phyloP scores from a whole-genome alignment of 2,797 vertebrate species.

The Lepilemur septentrionalis region DNA sequence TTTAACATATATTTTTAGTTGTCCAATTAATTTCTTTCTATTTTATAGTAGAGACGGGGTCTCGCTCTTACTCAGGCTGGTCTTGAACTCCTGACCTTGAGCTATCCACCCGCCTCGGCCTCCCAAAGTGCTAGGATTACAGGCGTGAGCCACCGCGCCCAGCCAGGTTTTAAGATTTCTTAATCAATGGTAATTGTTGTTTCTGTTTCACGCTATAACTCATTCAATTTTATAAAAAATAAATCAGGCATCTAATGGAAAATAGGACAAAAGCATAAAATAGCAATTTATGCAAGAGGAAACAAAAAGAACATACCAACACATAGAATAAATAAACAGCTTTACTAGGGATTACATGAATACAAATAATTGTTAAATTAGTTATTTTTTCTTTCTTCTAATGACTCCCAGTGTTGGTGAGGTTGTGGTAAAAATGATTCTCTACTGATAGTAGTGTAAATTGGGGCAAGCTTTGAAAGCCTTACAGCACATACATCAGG shows the following conservation, averaged over 20 bases:
- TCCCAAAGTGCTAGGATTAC: no score
- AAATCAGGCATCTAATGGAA: background rate
- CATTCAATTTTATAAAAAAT: slow-evolving; percentile 19
- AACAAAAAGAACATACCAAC: background rate
- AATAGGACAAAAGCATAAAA: slow-evolving; percentile 41
- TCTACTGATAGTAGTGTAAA: background rate
- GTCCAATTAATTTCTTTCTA: no score
- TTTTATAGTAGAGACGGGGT: no score
- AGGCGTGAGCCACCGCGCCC: no score
- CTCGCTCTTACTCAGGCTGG: no score
- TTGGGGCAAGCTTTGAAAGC: background rate
- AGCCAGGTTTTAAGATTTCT: background rate
- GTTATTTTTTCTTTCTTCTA: background rate
- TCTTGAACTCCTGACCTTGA: no score
- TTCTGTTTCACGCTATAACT: slow-evolving; percentile 38
- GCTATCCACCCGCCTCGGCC: no score
- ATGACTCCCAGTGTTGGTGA: background rate
- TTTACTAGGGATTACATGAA: background rate
- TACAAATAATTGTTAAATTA: background rate
- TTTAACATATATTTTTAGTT: no score
- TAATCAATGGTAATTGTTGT: background rate
- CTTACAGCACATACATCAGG: background rate
- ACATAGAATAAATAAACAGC: background rate
- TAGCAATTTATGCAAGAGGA: slow-evolving; percentile 15
- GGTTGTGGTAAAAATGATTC: background rate